phyloP scores from a whole-genome alignment of 2,888 invertebrate genomes.

The Limnephilus auricula region DNA sequence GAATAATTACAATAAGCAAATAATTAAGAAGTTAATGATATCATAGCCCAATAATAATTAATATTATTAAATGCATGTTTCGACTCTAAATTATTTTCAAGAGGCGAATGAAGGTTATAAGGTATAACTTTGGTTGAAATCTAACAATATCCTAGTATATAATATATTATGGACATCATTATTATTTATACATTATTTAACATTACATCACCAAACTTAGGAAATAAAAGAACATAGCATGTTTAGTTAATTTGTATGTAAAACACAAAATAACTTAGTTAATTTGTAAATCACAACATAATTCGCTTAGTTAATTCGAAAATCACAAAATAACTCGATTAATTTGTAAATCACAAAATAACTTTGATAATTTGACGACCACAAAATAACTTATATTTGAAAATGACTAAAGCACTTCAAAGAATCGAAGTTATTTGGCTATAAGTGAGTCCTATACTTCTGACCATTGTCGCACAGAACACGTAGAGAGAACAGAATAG shows the following conservation, averaged over 20 bases:
- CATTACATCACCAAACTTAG: not conserved
- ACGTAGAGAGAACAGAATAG: constrained; percentile 78
- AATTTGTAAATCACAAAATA: not conserved
- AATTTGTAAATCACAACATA: not conserved
- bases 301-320: not conserved
- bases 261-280: not conserved
- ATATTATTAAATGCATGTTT: not conserved
- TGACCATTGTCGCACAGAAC: constrained; percentile 70
- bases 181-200: not conserved
- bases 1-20: not conserved
- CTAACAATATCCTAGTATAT: not conserved
- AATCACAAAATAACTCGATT: not conserved
- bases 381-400: constrained; percentile 17
- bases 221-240: not conserved
- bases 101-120: not conserved
- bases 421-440: constrained; percentile 23
- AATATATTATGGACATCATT: not conserved
- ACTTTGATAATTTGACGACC: not conserved
- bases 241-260: not conserved
- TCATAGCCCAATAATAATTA: not conserved
- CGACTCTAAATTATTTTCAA: constrained; percentile 3
- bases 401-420: constrained; percentile 4
- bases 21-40: not conserved
- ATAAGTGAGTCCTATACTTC: constrained; percentile 48
- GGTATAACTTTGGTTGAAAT: not conserved